phyloP scores from a whole-genome alignment of 2,888 invertebrate species.

The Conchocele bisecta region DNA sequence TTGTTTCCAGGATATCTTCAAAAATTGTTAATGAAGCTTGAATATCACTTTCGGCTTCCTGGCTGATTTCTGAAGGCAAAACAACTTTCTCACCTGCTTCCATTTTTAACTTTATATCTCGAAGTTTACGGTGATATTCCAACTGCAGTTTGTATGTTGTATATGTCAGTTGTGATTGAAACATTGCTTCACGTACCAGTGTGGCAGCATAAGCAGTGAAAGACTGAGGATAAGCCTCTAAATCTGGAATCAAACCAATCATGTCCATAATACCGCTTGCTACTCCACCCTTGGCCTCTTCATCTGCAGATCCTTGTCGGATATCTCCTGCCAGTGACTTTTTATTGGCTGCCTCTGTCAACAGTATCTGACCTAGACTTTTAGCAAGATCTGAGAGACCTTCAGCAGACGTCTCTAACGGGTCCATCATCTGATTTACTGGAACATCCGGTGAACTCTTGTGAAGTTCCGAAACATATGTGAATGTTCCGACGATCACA shows the following conservation, averaged over 20 bases:
- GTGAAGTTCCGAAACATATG: conserved; percentile 63
- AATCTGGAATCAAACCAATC: conserved; percentile 65
- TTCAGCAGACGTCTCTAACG: conserved; percentile 26
- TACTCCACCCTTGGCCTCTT: conserved; percentile 32
- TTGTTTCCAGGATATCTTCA: conserved; percentile 75
- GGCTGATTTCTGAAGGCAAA: conserved; percentile 62
- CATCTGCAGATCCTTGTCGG: conserved; percentile 31
- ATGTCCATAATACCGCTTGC: conserved; percentile 49
- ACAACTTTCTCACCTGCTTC: conserved; percentile 66
- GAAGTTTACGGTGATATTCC: conserved; percentile 70
- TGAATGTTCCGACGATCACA: conserved; percentile 83
- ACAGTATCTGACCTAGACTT: conserved; percentile 55
- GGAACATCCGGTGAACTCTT: conserved; percentile 49
- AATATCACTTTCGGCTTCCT: conserved; percentile 70
- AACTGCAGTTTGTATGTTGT: conserved; percentile 73
- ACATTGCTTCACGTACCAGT: conserved; percentile 89
- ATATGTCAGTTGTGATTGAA: conserved; percentile 85
- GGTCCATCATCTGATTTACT: conserved; percentile 50
- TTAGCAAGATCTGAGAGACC: conserved; percentile 52
- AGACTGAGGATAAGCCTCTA: conserved; percentile 62
- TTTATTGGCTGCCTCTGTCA: conserved; percentile 63
- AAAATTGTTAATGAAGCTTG: conserved; percentile 68
- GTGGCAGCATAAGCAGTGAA: conserved; percentile 84
- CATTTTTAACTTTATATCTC: conserved; percentile 66
- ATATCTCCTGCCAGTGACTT: conserved; percentile 61